phyloP scores from a whole-genome alignment of 35 echinoderm and acorn worm genomes.

The Anneissia japonica region DNA sequence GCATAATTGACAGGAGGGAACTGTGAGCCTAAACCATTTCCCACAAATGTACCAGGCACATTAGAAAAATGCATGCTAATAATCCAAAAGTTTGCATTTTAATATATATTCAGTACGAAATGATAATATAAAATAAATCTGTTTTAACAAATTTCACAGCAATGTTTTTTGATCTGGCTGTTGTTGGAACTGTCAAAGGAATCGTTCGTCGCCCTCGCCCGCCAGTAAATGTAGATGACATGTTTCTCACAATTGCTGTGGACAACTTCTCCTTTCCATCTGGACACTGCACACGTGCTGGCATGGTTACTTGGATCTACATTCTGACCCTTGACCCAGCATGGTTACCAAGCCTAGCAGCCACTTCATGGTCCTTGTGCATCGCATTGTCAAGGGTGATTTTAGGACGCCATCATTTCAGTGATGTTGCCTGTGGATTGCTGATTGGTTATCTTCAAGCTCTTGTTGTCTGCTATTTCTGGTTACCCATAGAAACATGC shows the following conservation, averaged over 20 bases:
- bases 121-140: too few species aligned
- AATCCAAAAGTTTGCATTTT: too few species aligned
- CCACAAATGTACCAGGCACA: too few species aligned
- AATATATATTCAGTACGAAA: too few species aligned
- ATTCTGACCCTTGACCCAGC: conserved; percentile 25
- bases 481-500: conserved; percentile 29
- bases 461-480: conserved; percentile 31
- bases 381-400: conserved; percentile 67
- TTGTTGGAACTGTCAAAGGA: conserved; percentile 62
- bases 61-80: too few species aligned
- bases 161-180: conserved; percentile 61
- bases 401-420: conserved; percentile 77
- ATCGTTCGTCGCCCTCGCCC: conserved; percentile 65
- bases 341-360: background rate
- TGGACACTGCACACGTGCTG: conserved; percentile 79
- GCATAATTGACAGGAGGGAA: too few species aligned
- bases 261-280: conserved; percentile 96
- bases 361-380: conserved; percentile 20
- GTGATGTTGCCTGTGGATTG: conserved; percentile 61
- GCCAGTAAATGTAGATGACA: conserved; percentile 51
- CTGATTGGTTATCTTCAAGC: conserved; percentile 78
- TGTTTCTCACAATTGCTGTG: conserved; percentile 70
- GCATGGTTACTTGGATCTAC: conserved; percentile 26
- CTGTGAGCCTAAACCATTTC: too few species aligned
- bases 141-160: too few species aligned